Evolutionary conservation across 1,140 invertebrate species (phyloP).

Genomic region (Ips typographus): DNA sequence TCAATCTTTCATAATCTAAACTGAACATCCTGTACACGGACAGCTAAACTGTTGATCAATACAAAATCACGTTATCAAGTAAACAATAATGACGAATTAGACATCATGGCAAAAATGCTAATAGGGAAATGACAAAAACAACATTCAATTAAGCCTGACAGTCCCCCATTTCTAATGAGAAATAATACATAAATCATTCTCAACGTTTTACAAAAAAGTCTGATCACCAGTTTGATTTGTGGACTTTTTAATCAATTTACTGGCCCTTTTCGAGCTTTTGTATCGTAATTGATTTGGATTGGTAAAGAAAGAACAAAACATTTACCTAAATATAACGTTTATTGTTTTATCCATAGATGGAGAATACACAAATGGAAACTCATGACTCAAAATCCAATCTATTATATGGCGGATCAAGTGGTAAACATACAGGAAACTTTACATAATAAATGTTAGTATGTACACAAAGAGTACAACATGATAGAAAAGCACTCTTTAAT

Average conservation of each 20-base stretch:
- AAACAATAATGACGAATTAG: no score
- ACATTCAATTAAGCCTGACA: conserved; percentile 40
- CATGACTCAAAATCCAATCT: conserved; percentile 8
- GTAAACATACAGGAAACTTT: neutral
- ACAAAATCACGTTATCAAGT: no score
- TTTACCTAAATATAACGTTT: conserved; percentile 36
- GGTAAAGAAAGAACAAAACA: neutral
- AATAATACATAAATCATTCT: conserved; percentile 39
- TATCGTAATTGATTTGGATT: neutral
- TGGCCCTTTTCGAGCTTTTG: conserved; percentile 5
- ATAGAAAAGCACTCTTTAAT: no score
- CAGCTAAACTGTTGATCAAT: no score
- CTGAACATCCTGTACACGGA: no score
- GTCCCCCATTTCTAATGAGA: conserved; percentile 32
- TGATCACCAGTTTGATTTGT: conserved; percentile 36
- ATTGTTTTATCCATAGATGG: conserved; percentile 21
- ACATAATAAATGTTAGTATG: no score
- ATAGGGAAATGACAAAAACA: conserved; percentile 41
- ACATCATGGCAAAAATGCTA: conserved; percentile 33
- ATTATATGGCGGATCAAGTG: neutral
- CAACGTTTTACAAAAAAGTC: conserved; percentile 26
- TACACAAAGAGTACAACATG: no score
- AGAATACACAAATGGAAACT: conserved; percentile 26
- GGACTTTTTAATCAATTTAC: conserved; percentile 12
- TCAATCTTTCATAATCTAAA: no score